These are phyloP conservation scores for Hemichromis elongatus DNA, from an alignment of 2,113 vertebrate species.

Conservation along the genomic window DNA sequence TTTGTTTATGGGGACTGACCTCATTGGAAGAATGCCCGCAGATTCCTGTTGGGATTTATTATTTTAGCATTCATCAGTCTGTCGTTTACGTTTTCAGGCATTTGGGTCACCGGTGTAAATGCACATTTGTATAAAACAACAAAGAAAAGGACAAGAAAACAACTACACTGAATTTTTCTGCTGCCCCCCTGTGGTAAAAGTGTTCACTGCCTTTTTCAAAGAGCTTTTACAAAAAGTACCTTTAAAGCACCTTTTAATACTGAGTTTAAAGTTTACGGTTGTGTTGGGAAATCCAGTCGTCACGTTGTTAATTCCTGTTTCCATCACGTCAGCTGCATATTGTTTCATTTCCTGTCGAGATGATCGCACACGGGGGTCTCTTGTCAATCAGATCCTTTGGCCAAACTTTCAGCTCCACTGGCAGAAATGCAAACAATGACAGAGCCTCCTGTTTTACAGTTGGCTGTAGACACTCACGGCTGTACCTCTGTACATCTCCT, in stretches of 20 bases:
- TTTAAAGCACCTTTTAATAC: neutral
- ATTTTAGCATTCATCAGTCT: neutral
- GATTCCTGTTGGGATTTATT: neutral
- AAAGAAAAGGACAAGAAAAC: neutral
- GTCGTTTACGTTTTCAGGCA: no score
- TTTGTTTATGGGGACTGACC: neutral
- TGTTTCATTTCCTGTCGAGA: neutral
- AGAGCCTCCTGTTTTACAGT: neutral
- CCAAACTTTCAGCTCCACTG: accelerated
- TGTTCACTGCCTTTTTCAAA: accelerated
- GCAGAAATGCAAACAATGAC: neutral
- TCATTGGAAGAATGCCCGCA: neutral
- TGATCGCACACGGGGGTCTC: neutral
- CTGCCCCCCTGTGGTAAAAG: neutral
- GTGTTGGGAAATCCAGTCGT: neutral
- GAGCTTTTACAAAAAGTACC: neutral
- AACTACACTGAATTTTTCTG: neutral
- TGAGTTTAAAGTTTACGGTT: neutral
- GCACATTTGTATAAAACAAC: neutral
- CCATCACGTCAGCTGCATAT: neutral
- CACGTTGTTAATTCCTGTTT: neutral
- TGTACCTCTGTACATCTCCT: neutral
- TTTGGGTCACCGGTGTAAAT: neutral
- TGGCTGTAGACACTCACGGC: neutral
- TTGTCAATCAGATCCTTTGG: neutral